Evolutionary conservation across 2,888 invertebrate species (phyloP), one percentile per base, ranked within the genome.

Genomic region (Hypolimnas misippus): DNA sequence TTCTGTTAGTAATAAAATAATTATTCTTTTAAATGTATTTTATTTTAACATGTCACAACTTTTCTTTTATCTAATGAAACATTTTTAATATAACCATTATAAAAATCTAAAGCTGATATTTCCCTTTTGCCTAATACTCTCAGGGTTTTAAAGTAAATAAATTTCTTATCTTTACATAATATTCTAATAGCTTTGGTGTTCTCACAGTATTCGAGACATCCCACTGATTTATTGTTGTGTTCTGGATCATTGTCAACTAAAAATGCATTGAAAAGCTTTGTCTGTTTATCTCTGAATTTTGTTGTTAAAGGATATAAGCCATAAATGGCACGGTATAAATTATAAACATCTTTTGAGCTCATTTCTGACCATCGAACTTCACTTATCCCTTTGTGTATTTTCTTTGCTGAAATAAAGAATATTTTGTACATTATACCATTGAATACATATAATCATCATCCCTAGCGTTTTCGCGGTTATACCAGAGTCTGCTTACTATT

Each of bases 71-170:
- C 82, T 62, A 72, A 19, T 2, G 84, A 75, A 49, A 82, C 74
- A 87, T 95, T 95, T 76, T 93, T 94, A 31, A 98, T 86, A 84
- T 95, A 98, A 7, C 98, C 98, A 92, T 97, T 97, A 83, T 94
- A 94, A 90, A 98, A 98, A 79, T 97, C 97, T 72, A 86, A 76
- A 2, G 97, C 96, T 54, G 92, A 93, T 94, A 98, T 96, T 73
- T 93, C 89, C 81, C 93, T 95, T 80, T 94, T 95, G 8, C 95
- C 95, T 70, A 94, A 89, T 63, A 97, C 83, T 75, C 94, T 93
- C 60, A 97, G 70, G 71, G 93, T 93, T 70, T 87, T 89, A 62
- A 96, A 93, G 81, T 94, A 93, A 64, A 97, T 85, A 87, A 93
- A 95, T 70, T 87, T 93, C 56, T 90, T 89, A 75, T 94, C 93